Conservation (phyloP, 64 coral and sea anemone species). For the Pachyseris speciosa region DNA sequence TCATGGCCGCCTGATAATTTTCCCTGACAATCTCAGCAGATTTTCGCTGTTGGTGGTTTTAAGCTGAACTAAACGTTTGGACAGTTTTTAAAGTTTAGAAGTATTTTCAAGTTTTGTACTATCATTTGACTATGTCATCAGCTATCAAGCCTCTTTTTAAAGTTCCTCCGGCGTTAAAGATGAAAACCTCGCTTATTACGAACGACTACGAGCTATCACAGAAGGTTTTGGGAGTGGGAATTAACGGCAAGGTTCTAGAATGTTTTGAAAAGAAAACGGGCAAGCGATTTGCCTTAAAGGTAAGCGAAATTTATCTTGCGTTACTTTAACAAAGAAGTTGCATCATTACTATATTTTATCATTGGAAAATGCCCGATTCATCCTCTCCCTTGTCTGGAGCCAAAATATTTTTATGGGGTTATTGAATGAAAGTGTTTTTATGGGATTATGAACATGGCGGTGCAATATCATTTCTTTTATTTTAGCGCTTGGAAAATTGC, state of each 20-base stretch:
- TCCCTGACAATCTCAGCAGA: neutral
- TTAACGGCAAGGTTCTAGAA: slow-evolving; percentile 97
- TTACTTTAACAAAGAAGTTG: too few relatives aligned
- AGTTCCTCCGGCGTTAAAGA: slow-evolving; percentile 61
- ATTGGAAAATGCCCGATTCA: too few relatives aligned
- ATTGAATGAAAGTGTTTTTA: too few relatives aligned
- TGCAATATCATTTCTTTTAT: too few relatives aligned
- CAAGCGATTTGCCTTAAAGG: slow-evolving; percentile 89
- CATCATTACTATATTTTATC: too few relatives aligned
- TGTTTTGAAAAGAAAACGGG: slow-evolving; percentile 92
- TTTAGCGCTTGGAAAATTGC: too few relatives aligned
- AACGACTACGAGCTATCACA: slow-evolving; percentile 84
- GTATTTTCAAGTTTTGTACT: neutral
- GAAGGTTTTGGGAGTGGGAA: slow-evolving; percentile 89
- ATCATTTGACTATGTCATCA: slow-evolving; percentile 49
- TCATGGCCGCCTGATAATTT: neutral
- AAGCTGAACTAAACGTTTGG: neutral
- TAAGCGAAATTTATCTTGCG: slow-evolving; percentile 39
- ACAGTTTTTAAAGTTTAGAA: neutral
- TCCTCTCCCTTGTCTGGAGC: too few relatives aligned
- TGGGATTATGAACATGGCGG: too few relatives aligned
- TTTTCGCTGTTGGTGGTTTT: neutral
- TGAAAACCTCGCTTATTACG: slow-evolving; percentile 80
- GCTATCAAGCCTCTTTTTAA: slow-evolving; percentile 49
- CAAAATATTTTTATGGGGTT: too few relatives aligned